These are phyloP conservation scores for Sericinus montela DNA, from an alignment of 2,888 invertebrate genomes.

Conservation along the genomic window DNA sequence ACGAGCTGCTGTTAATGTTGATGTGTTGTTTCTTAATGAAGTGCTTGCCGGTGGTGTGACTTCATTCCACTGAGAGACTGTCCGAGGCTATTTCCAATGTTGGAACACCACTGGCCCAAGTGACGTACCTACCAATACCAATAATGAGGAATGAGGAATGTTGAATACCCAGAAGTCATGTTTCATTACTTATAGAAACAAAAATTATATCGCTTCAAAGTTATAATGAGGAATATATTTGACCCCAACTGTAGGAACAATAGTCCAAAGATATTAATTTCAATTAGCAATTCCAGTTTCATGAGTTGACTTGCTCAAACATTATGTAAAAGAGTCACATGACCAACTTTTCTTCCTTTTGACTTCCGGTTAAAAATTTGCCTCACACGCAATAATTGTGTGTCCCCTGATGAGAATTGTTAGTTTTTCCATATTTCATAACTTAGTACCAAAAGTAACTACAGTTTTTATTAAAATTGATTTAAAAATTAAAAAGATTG, in stretches of 20 bases:
- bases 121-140: conserved; percentile 13
- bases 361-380: background rate
- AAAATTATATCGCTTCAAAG: too few species aligned
- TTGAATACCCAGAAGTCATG: too few species aligned
- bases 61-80: conserved; percentile 11
- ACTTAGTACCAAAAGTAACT: conserved; percentile 10
- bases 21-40: conserved; percentile 26
- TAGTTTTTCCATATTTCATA: conserved; percentile 13
- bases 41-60: conserved; percentile 25
- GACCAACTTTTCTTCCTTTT: background rate
- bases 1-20: conserved; percentile 47
- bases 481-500: conserved; percentile 35
- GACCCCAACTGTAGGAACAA: conserved; percentile 20
- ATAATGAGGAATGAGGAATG: too few species aligned
- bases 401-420: conserved; percentile 14
- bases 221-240: conserved; percentile 20
- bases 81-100: conserved; percentile 46
- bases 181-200: too few species aligned
- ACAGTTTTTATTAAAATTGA: conserved; percentile 18
- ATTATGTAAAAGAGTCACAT: background rate
- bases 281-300: background rate
- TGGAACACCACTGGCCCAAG: conserved; percentile 34
- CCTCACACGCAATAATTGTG: conserved; percentile 13
- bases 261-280: conserved; percentile 10
- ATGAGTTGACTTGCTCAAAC: background rate